These are phyloP conservation scores for Anhinga anhinga DNA, from an alignment of 2,113 vertebrate species.

Conservation along the genomic window DNA sequence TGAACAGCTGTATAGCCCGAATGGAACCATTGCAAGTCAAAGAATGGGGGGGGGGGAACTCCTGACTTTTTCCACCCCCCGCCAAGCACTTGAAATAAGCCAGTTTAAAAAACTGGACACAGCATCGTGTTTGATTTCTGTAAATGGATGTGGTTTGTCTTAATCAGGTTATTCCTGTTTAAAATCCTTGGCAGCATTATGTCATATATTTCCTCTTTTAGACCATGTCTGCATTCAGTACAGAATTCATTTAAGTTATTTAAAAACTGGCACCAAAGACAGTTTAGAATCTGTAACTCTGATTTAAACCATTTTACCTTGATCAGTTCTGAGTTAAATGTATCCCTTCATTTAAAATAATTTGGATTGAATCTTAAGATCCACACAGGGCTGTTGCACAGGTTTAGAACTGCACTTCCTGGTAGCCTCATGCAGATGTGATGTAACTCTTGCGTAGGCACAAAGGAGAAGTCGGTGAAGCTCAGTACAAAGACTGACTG, in stretches of 20 bases:
- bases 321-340: neutral
- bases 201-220: constrained; percentile 13
- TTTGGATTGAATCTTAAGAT: neutral
- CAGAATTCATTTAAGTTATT: neutral
- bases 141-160: neutral
- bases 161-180: neutral
- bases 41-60: neutral
- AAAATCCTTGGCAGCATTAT: neutral
- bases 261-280: constrained; percentile 2
- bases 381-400: neutral
- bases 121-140: neutral
- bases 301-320: neutral
- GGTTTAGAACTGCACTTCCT: rapidly evolving
- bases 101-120: neutral
- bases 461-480: neutral
- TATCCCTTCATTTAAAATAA: neutral
- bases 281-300: neutral
- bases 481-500: neutral
- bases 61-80: neutral
- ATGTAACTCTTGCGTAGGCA: rapidly evolving
- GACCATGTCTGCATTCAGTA: neutral
- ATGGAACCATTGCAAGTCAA: neutral
- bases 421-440: neutral
- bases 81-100: neutral
- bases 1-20: neutral